A percentile compares a stretch with the other conserved stretches of the same genome.
phyloP scores from a whole-genome alignment of 1,140 invertebrate genomes.

The Muscidifurax raptorellus region DNA sequence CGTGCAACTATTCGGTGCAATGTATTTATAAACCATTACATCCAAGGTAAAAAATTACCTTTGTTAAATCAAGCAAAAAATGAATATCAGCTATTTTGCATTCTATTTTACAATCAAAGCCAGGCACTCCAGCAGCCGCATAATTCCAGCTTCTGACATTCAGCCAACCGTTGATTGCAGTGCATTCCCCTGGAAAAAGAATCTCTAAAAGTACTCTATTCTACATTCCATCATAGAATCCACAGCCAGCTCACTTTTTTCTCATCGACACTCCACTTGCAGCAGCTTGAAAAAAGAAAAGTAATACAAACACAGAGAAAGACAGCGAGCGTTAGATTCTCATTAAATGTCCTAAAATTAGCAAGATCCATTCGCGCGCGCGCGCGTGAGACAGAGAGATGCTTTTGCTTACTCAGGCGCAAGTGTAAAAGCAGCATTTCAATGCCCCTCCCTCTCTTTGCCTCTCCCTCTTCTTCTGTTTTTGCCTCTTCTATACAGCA shows the following conservation, averaged over 20 bases:
- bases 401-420: neutral
- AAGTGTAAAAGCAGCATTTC: slow-evolving; percentile 15
- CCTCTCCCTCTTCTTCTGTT: neutral
- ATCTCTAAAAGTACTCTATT: too few species aligned
- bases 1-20: too few species aligned
- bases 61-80: too few species aligned
- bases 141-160: neutral
- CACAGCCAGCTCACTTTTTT: too few species aligned
- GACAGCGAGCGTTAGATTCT: neutral
- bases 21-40: too few species aligned
- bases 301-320: neutral
- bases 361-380: neutral
- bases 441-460: neutral
- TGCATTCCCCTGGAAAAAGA: too few species aligned
- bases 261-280: too few species aligned
- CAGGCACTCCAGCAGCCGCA: neutral
- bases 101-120: too few species aligned
- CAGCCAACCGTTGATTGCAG: neutral
- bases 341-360: slow-evolving; percentile 41
- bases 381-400: neutral
- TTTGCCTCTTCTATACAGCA: neutral
- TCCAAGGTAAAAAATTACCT: too few species aligned
- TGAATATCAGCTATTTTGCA: too few species aligned
- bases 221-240: too few species aligned
- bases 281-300: neutral